phyloP scores from a whole-genome alignment of 2,113 vertebrate genomes.

The Phocoena sinus region DNA sequence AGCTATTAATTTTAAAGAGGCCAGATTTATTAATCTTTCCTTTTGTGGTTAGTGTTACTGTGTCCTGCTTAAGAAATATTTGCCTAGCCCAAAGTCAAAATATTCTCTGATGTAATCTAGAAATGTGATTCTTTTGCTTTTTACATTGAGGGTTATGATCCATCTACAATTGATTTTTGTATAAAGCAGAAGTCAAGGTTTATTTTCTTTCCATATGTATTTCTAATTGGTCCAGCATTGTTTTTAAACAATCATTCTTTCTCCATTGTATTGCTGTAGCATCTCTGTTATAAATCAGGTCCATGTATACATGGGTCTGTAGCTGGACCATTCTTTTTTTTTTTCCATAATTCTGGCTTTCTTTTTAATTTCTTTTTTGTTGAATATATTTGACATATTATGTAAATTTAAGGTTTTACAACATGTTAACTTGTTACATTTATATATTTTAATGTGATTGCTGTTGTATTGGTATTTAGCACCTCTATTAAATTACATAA shows the following conservation, averaged over 20 bases:
- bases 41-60: background rate
- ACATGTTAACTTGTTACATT: background rate
- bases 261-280: background rate
- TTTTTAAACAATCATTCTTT: background rate
- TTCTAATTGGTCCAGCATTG: background rate
- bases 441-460: background rate
- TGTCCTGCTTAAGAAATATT: background rate
- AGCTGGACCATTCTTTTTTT: background rate
- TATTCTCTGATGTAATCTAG: background rate
- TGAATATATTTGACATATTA: background rate
- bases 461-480: background rate
- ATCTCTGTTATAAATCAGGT: background rate
- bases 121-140: background rate
- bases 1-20: background rate
- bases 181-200: background rate
- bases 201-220: background rate
- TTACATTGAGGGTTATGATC: background rate
- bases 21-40: background rate
- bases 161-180: background rate
- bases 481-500: background rate
- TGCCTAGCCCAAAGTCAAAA: background rate
- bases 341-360: background rate
- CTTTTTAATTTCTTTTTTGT: background rate
- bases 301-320: background rate
- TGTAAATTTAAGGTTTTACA: background rate